Evolutionary conservation across 2,113 vertebrate species (phyloP), one percentile per base, ranked within the genome.

Genomic region (Hiodon tergisus): DNA sequence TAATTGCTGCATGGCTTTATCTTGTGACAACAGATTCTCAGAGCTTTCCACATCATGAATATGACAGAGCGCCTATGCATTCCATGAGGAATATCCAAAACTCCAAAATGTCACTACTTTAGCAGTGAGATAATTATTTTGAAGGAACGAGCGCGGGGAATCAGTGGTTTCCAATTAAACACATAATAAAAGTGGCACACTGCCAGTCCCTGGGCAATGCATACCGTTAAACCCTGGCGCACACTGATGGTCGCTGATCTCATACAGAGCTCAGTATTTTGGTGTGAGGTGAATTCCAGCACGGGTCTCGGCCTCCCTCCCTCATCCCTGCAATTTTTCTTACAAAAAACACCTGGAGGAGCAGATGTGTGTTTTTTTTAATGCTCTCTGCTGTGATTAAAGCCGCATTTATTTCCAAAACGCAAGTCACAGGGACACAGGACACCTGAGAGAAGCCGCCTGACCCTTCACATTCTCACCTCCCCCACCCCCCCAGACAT

Each of bases 281-380:
- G 17, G 69, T 51, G 6, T 57, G n/a, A 46, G 16, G 5, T 16
- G 3, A 71, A 71, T 58, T 71, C 54, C 69, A 57, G 14, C 13
- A 3, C 69, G 57, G 69, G 69, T 46, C 69, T 57, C 52, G 17
- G 46, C 46, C 13, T n/a, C 14, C 53, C 17, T 57, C 17, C n/a
- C 3, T 17, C 54, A 14, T 16, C 54, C 11, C 8, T 7, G 14
- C 6, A 46, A 7, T 8, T 6, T 58, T 58, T 71, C 17, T 58
- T 55, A 63, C 31, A 57, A 55, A 10, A 70, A 67, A 65, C 72
- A 67, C 52, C 46, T 57, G 53, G 53, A 57, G 13, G 1, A 7
- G 48, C 62, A 66, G 52, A 74, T 57, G 62, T 67, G 62, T 16
- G 31, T 14, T 67, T 62, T 68, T 59, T 31, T 71, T n/a, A 66